Percentiles rank a stretch among this genome's conserved stretches.
Conservation (phyloP, 1,140 invertebrate species). For the Drusus annulatus region DNA sequence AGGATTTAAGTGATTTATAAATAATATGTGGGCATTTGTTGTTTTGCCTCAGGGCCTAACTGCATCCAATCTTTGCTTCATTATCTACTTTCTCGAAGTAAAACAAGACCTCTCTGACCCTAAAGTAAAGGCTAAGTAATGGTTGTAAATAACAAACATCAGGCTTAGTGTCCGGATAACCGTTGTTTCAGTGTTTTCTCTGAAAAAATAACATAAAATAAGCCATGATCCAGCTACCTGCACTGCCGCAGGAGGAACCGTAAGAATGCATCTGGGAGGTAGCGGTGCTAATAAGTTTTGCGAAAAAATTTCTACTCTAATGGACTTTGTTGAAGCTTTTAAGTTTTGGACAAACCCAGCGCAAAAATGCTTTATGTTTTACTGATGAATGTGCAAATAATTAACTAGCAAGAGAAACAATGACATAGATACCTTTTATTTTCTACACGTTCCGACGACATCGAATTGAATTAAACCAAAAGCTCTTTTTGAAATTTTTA, state of each 20-base stretch:
- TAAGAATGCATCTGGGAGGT: not conserved
- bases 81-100: not conserved
- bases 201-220: conserved; percentile 15
- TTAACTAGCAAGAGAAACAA: too few species aligned
- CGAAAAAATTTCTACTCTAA: not conserved
- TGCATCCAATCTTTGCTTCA: not conserved
- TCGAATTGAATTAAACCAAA: too few species aligned
- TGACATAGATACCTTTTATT: too few species aligned
- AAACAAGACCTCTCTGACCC: not conserved
- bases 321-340: not conserved
- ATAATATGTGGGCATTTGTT: too few species aligned
- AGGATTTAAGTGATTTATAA: too few species aligned
- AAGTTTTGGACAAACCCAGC: conserved; percentile 7
- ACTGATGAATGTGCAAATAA: too few species aligned
- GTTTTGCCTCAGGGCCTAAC: not conserved
- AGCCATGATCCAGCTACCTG: conserved; percentile 15
- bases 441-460: too few species aligned
- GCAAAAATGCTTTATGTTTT: not conserved
- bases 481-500: too few species aligned
- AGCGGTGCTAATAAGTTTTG: not conserved
- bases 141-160: conserved; percentile 11
- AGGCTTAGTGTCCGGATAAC: not conserved
- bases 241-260: not conserved
- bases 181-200: not conserved
- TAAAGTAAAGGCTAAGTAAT: not conserved